phyloP scores from a whole-genome alignment of 2,888 invertebrate genomes.

The Leptopilina drosophilae region DNA sequence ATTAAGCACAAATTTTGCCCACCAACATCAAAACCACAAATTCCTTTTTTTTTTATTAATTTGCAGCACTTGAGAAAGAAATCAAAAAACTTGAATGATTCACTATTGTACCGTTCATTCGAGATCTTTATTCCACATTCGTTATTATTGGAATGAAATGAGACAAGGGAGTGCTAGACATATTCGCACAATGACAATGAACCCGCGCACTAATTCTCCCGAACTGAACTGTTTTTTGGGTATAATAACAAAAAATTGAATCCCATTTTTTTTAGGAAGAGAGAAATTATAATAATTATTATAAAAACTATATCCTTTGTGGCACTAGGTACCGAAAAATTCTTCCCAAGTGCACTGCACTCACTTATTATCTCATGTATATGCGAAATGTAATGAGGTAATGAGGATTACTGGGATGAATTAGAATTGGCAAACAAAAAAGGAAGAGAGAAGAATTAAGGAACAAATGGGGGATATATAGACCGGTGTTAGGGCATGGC shows the following conservation, averaged over 20 bases:
- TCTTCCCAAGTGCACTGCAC: background rate
- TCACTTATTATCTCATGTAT: background rate
- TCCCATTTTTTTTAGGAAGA: background rate
- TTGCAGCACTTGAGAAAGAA: too few relatives aligned
- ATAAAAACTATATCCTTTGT: background rate
- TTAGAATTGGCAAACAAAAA: conserved; percentile 43
- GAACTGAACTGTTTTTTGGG: conserved; percentile 26
- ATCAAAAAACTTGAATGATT: too few relatives aligned
- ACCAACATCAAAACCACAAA: conserved; percentile 30
- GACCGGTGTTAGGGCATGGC: conserved; percentile 74
- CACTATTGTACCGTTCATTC: conserved; percentile 33
- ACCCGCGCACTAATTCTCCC: conserved; percentile 44
- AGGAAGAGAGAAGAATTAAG: conserved; percentile 62
- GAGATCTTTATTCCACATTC: conserved; percentile 32
- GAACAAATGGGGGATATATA: conserved; percentile 58
- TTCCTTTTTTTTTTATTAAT: background rate
- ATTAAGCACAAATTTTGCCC: conserved; percentile 31
- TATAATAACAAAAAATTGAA: background rate
- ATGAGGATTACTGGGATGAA: conserved; percentile 45
- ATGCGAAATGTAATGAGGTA: conserved; percentile 47
- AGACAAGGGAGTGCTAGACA: background rate
- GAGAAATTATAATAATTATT: background rate
- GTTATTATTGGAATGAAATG: conserved; percentile 32
- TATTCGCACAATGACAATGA: conserved; percentile 46
- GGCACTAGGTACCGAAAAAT: background rate